These are phyloP conservation scores for Tuberolachnus salignus DNA, from an alignment of 2,888 invertebrate species.

Conservation along the genomic window DNA sequence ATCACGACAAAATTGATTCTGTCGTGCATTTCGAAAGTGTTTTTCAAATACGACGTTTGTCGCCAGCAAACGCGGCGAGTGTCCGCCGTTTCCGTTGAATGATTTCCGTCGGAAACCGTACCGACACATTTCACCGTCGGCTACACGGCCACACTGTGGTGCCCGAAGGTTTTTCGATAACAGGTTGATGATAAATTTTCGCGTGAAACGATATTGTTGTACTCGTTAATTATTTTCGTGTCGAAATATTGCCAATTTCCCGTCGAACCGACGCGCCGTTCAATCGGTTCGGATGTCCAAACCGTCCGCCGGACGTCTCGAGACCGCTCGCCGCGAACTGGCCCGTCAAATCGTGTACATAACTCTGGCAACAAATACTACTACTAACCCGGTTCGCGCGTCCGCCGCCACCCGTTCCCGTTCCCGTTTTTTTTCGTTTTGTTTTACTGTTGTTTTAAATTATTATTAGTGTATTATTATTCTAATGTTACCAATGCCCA, in stretches of 20 bases:
- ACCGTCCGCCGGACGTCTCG: conserved; percentile 11
- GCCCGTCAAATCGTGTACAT: conserved; percentile 34
- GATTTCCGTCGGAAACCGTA: too few relatives aligned
- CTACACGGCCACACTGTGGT: conserved; percentile 28
- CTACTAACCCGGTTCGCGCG: neutral
- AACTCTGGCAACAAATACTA: neutral
- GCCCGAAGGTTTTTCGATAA: conserved; percentile 44
- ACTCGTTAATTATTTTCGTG: neutral
- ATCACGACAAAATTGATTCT: too few relatives aligned
- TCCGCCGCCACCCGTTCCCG: neutral
- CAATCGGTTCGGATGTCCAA: conserved; percentile 22
- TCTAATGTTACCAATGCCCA: conserved; percentile 45
- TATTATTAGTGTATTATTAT: neutral
- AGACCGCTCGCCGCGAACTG: neutral
- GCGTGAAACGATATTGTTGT: conserved; percentile 14
- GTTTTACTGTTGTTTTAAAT: neutral
- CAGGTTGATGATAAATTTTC: conserved; percentile 30
- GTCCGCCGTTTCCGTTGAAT: too few relatives aligned
- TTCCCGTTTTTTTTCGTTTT: neutral
- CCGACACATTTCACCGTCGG: neutral
- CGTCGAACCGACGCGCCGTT: conserved; percentile 14
- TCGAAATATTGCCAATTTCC: neutral
- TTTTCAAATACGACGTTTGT: too few relatives aligned
- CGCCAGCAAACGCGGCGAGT: too few relatives aligned
- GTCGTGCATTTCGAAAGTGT: too few relatives aligned